phyloP scores from a whole-genome alignment of 2,113 vertebrate genomes.

The Dipodomys ordii region DNA sequence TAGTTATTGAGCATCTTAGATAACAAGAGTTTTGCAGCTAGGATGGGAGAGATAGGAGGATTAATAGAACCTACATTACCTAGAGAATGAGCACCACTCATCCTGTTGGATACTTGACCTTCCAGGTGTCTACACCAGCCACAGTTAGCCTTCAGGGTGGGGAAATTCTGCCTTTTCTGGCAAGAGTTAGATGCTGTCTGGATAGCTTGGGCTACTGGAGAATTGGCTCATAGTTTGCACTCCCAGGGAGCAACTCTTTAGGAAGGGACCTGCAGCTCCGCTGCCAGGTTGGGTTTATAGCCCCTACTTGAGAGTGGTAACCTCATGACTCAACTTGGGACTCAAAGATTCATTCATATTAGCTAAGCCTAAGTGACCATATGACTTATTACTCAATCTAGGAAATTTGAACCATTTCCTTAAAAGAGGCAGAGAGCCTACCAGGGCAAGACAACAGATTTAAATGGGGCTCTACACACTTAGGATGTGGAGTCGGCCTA shows the following conservation, averaged over 20 bases:
- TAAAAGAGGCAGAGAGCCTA: not conserved
- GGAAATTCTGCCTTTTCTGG: not conserved
- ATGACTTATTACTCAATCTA: not conserved
- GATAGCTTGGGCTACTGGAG: not conserved
- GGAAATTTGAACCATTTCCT: not conserved
- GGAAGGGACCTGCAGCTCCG: not conserved
- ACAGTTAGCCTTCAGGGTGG: not conserved
- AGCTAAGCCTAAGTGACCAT: not conserved
- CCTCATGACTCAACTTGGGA: not conserved
- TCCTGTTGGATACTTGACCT: not conserved
- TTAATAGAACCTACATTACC: not conserved
- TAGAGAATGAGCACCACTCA: not conserved
- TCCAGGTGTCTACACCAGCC: not conserved
- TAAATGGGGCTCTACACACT: not conserved
- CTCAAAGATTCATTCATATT: slow-evolving; percentile 7
- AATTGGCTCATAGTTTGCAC: not conserved
- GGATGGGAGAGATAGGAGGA: accelerated
- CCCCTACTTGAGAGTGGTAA: not conserved
- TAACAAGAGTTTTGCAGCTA: not conserved
- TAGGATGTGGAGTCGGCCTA: not conserved
- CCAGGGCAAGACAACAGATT: not conserved
- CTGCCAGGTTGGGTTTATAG: not conserved
- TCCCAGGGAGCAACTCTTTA: not conserved
- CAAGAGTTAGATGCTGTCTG: not conserved
- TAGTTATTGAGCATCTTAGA: not conserved